Base-by-base conservation (phyloP, 35 echinoderm and acorn worm genomes). In the Heliocidaris erythrogramma region DNA sequence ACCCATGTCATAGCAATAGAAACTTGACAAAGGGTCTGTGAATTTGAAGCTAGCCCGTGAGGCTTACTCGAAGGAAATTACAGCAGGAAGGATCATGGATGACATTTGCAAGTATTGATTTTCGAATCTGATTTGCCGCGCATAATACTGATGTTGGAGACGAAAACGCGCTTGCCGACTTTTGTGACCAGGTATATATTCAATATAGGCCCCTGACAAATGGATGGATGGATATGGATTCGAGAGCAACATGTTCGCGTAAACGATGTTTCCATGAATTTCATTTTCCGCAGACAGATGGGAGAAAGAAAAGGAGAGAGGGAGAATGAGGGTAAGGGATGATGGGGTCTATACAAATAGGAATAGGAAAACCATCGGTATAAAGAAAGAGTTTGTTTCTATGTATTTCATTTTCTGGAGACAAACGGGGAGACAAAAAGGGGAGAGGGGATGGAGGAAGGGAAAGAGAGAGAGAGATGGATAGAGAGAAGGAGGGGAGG, bases 91-190 rank as follows among this genome's bases (percentile, higher is more conserved):
- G 65, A 78, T 78, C 65, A 78, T 78, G 27, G 18, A 78, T 78
- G 65, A 78, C 65, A 78, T 78, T 78, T 78, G 21, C 65, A 78
- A 78, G 65, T 78, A 78, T 78, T 78, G 65, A 78, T 78, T 78
- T 78, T 78, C 65, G 65, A 78, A 78, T 78, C 21, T 78, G 65
- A 78, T 78, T 78, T 78, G 21, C 65, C 7, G 65, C 65, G 65
- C 65, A 78, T 27, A 78, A 78, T n/a, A 24, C 65, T 78, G 65
- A 27, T 27, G n/a, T n/a, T 78, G 65, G 35, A 78, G 65, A 21
- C 65, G 8, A n/a, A 78, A 78, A 78, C 4, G 4, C 18, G 65
- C 65, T 78, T 78, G 65, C 65, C 21, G 21, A n/a, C 65, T 78
- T 42, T n/a, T 78, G 65, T 78, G 65, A 24, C 17, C 61, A 71